phyloP scores from a whole-genome alignment of 2,797 vertebrate species.

The Oreortyx pictus region DNA sequence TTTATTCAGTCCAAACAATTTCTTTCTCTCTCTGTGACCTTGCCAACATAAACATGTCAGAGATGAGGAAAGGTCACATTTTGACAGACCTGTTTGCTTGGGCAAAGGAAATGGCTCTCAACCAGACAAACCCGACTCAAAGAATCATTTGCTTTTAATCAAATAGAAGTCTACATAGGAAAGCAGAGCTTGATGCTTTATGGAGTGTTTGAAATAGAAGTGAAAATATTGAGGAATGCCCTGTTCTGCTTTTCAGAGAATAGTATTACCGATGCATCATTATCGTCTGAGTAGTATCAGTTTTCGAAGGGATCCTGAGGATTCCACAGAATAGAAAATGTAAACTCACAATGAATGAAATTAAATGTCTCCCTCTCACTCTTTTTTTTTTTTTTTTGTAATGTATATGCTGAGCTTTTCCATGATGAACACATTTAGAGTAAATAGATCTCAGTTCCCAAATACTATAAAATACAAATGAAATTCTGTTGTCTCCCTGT shows the following conservation, averaged over 20 bases:
- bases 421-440: not conserved
- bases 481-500: not conserved
- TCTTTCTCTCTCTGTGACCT: not conserved
- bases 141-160: conserved; percentile 33
- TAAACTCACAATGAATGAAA: not conserved
- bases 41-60: conserved; percentile 27
- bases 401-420: not conserved
- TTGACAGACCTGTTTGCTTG: not conserved
- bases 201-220: not conserved
- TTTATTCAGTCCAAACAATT: conserved; percentile 46
- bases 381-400: not conserved
- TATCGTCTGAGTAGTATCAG: not conserved
- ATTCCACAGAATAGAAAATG: not conserved
- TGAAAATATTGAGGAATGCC: not conserved
- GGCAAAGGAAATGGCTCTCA: conserved; percentile 12
- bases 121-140: not conserved
- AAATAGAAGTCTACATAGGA: not conserved
- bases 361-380: not conserved
- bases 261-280: not conserved
- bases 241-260: not conserved
- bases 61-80: conserved; percentile 26
- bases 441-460: not conserved
- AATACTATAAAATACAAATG: not conserved
- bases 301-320: not conserved
- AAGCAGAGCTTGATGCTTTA: not conserved